Evolutionary conservation across 2,888 invertebrate species (phyloP).

Genomic region (Meta bourneti): DNA sequence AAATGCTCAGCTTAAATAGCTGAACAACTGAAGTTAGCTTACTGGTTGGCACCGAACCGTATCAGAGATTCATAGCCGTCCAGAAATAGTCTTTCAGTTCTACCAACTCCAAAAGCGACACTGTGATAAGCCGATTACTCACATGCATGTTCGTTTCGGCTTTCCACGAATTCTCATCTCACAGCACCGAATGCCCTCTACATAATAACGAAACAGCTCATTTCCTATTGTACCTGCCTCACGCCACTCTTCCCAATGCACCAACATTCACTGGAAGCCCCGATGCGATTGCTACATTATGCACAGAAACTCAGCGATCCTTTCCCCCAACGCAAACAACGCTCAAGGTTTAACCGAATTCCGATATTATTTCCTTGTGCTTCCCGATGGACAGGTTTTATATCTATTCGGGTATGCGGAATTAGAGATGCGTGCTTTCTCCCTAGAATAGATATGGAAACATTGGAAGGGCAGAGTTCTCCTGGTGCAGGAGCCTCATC

Average conservation of each 20-base stretch:
- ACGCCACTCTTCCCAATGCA: not conserved
- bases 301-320: not conserved
- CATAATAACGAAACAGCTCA: not conserved
- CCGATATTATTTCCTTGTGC: conserved; percentile 32
- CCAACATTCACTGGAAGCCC: not conserved
- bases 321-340: conserved; percentile 37
- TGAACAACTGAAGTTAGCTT: no score
- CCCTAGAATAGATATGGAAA: not conserved
- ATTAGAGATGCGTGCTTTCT: not conserved
- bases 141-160: no score
- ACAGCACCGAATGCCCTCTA: no score
- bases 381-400: not conserved
- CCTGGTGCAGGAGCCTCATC: conserved; percentile 1
- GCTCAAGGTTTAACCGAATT: conserved; percentile 25
- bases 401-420: conserved; percentile 17
- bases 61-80: no score
- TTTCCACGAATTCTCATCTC: no score
- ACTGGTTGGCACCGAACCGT: no score
- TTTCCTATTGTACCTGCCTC: not conserved
- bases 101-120: no score
- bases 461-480: conserved; percentile 22
- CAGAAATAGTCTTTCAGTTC: no score
- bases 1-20: no score
- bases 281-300: conserved; percentile 9
- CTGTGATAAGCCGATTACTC: no score